Percentiles rank a stretch among this genome's conserved stretches.
phyloP scores from a whole-genome alignment of 2,113 vertebrate species.

The Chlorodrepanis virens region DNA sequence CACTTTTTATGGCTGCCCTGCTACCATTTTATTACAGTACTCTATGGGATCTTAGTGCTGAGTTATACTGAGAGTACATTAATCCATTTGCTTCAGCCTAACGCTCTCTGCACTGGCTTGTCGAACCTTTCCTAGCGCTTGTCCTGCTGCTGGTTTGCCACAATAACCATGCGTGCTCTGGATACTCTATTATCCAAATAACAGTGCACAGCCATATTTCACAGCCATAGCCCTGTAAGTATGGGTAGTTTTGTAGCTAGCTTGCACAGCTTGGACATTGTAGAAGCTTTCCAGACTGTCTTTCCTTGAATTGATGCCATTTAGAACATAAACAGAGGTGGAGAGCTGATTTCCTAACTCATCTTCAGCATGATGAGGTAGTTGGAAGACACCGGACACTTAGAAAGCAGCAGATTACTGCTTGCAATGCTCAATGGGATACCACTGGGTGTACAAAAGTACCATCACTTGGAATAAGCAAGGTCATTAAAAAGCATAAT shows the following conservation, averaged over 20 bases:
- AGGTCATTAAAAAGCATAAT: neutral
- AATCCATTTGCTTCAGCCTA: slow-evolving; percentile 41
- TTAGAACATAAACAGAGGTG: slow-evolving; percentile 11
- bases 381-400: slow-evolving; percentile 56
- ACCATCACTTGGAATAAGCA: neutral
- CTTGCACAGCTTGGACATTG: neutral
- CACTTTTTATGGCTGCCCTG: slow-evolving; percentile 53
- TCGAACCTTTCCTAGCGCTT: neutral
- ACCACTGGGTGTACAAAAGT: neutral
- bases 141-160: neutral
- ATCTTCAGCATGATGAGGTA: slow-evolving; percentile 67
- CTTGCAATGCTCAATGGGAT: neutral
- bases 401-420: neutral
- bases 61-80: slow-evolving; percentile 29
- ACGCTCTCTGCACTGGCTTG: neutral
- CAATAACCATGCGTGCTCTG: neutral
- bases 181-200: neutral
- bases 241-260: neutral
- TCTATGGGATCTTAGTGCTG: slow-evolving; percentile 18
- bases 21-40: slow-evolving; percentile 56
- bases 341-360: slow-evolving; percentile 48
- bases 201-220: slow-evolving; percentile 27
- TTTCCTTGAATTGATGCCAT: neutral
- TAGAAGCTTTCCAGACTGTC: slow-evolving; percentile 4
- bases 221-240: neutral